Conservation (phyloP, 1,140 invertebrate species). For the Heliconius congener region DNA sequence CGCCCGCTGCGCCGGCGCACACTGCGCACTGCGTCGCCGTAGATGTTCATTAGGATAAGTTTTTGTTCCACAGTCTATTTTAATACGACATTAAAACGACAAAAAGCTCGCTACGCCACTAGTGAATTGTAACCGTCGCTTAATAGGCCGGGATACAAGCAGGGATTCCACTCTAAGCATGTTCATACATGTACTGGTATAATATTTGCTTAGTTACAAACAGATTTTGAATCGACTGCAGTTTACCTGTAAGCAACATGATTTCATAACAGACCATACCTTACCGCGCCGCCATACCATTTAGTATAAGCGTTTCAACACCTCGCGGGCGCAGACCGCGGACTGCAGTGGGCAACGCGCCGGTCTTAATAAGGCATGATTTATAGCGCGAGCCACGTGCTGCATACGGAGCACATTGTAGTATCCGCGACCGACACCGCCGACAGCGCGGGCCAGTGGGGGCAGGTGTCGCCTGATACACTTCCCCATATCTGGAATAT, state of each 20-base stretch:
- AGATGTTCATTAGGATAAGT: conserved; percentile 28
- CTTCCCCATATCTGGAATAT: conserved; percentile 60
- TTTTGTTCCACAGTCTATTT: conserved; percentile 21
- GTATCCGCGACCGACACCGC: conserved; percentile 14
- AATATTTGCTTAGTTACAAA: neutral
- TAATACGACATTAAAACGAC: conserved; percentile 26
- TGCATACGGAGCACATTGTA: conserved; percentile 38
- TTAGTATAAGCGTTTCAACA: neutral
- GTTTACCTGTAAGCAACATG: neutral
- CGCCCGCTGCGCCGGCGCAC: conserved; percentile 15
- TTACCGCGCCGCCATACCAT: neutral
- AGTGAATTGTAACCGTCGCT: neutral
- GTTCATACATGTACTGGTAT: neutral
- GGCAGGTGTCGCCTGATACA: conserved; percentile 47
- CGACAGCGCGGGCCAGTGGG: conserved; percentile 17
- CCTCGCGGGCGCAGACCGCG: neutral
- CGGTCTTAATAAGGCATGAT: conserved; percentile 41
- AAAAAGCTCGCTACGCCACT: conserved; percentile 1
- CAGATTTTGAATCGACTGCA: neutral
- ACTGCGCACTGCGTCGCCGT: neutral
- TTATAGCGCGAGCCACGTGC: conserved; percentile 37
- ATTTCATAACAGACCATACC: neutral
- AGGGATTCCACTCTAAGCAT: neutral
- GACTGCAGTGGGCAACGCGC: conserved; percentile 2
- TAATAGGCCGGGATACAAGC: neutral